Base-by-base conservation (phyloP, 1,140 invertebrate genomes). In the Sarcophaga bullata region DNA sequence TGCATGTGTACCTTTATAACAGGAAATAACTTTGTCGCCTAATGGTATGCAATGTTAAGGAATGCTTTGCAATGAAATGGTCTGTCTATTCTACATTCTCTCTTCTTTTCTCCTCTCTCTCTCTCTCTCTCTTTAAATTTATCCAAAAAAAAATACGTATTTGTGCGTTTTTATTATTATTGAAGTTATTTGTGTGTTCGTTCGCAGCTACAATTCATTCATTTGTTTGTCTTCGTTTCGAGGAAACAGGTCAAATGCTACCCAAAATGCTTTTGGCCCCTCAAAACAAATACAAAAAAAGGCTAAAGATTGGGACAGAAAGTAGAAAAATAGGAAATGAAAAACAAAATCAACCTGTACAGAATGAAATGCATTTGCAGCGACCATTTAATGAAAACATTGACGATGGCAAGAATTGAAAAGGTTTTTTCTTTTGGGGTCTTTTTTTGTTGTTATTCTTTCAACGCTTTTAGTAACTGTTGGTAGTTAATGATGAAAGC, bases 401-500 rank as follows among this genome's bases (percentile, higher is more conserved):
- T 17, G 62, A 19, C 62, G 62, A 68, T 68, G 62, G 19, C 62
- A 68, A 17, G 8, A 68, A 13, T n/a, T 9, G 10, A 17, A 25
- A 58, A 68, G n/a, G 62, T 17, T 68, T 19, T 68, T 25, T 37
- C 25, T 37, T 37, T 37, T n/a, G n/a, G n/a, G n/a, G n/a, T 37
- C 25, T 37, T 37, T 37, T 37, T 37, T 37, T 37, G 62, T 68
- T 68, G 17, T 25, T 62, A 10, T 1, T 9, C 50, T 13, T 37
- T 13, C 54, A 62, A 62, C 15, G 9, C 2, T 25, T 68, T 9
- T 25, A 68, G 17, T 68, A 19, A 7, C 62, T 68, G 13, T n/a
- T n/a, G 54, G n/a, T 58, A 58, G 62, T 68, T 68, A 68, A 68
- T 68, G 62, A 68, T 68, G 17, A 68, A 68, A 68, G 62, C n/a